phyloP scores from a whole-genome alignment of 2,888 invertebrate species.

The Unio pictorum region DNA sequence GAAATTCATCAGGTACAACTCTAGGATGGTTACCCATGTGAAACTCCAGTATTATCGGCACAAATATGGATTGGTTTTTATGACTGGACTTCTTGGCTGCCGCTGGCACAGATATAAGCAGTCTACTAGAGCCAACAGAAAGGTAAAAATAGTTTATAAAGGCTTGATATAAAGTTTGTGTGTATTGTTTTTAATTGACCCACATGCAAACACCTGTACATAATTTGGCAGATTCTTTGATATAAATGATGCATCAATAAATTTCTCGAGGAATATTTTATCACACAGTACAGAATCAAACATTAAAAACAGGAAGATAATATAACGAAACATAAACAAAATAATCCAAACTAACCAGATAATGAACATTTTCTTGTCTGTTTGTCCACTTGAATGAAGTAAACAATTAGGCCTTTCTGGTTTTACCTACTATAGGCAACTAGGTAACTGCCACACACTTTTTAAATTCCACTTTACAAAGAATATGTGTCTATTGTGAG shows the following conservation, averaged over 20 bases:
- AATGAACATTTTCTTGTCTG: too few relatives aligned
- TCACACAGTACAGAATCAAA: too few relatives aligned
- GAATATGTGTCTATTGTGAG: too few relatives aligned
- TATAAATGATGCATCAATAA: background rate
- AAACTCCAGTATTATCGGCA: constrained; percentile 62
- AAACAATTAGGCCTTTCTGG: too few relatives aligned
- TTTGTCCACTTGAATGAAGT: too few relatives aligned
- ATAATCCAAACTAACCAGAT: too few relatives aligned
- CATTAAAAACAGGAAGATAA: too few relatives aligned
- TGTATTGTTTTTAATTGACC: background rate
- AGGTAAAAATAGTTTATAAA: constrained; percentile 38
- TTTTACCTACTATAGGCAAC: too few relatives aligned
- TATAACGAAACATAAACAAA: too few relatives aligned
- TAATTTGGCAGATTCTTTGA: background rate
- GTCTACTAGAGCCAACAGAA: constrained; percentile 58
- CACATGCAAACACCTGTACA: background rate
- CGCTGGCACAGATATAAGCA: constrained; percentile 68
- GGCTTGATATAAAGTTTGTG: background rate
- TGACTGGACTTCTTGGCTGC: constrained; percentile 66
- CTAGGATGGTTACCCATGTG: constrained; percentile 35
- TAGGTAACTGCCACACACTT: too few relatives aligned
- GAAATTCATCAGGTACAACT: constrained; percentile 12
- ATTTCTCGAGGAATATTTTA: too few relatives aligned
- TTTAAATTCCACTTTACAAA: too few relatives aligned
- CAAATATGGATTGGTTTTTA: constrained; percentile 61